Evolutionary conservation across 2,797 vertebrate genomes (phyloP), one percentile per base, ranked within the genome.

Genomic region (Galaxias olidus): DNA sequence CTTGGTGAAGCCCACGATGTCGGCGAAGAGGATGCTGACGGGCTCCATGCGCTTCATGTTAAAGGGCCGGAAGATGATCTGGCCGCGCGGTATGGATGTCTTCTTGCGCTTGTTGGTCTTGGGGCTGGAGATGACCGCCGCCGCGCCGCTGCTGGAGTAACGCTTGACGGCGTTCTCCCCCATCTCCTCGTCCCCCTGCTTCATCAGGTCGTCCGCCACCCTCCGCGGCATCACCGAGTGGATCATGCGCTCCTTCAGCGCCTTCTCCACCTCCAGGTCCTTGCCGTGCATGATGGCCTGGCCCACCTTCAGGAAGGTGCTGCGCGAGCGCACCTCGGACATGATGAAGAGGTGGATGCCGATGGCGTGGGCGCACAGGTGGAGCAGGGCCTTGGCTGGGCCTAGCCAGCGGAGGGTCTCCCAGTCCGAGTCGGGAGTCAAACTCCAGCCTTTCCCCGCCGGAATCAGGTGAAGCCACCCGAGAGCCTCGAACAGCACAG

Each of bases 221-320:
- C 95, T 85, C 80, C 94, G 90, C 15, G 98, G 98, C 98, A 99
- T 99, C 69, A 99, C 97, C 0, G 98, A 99, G 83, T 99, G 98
- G 86, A 99, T 99, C 97, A 99, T 99, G 59, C 97, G 90, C 86
- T 99, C 98, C 88, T 99, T 99, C 72, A 99, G 89, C 45, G 96
- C 98, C 86, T 99, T 99, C 87, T 99, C 98, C 64, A 99, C 96
- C 83, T 98, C 96, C 84, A 99, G 90, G 74, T 99, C 98, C 83
- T 99, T 99, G 20, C 97, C 98, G 0, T 99, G 97, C 96, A 99
- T 99, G 83, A 99, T 96, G 17, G 98, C 97, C 72, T 99, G 97
- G 45, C 98, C 98, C 72, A 99, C 96, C 78, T 99, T 99, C 20
- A 99, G 92, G 87, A 99, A 99, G 41, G 97, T 99, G 90, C 96